Base-by-base conservation (phyloP, 2,113 vertebrate genomes). In the Haemorhous mexicanus region DNA sequence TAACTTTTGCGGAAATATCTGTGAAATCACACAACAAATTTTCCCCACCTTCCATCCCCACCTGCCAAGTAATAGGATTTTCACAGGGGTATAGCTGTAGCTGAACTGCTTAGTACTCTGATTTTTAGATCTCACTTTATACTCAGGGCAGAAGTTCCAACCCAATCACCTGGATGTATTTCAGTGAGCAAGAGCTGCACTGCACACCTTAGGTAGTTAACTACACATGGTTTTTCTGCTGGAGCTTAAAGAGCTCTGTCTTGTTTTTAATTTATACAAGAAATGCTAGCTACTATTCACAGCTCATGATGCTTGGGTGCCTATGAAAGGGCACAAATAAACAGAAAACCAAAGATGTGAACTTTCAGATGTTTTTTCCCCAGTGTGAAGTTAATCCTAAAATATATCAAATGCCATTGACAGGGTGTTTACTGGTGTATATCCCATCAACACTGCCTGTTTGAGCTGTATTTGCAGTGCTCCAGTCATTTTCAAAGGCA, bases 371-470 rank as follows among this genome's bases (percentile, higher is more conserved):
- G 5, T 15, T 61, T 91, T 82, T 82, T 39, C n/a, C 8, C 26
- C 41, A 26, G 18, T 23, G 33, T 41, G 26, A 81, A 70, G 3
- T 44, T 78, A 75, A 39, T n/a, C 41, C 27, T 52, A 67, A 28
- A n/a, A 81, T 35, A 18, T 35, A 58, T 9, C 13, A 32, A 69
- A 55, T 78, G 39, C 2, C 30, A 13, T 11, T 75, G 41, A 24
- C 10, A 46, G 10, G 7, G 3, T 44, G 11, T 47, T 72, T 81
- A 39, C 43, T 5, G 2, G 19, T 49, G 4, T 41, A 32, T 49
- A 44, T 30, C 10, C 15, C 46, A 67, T 20, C 19, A 61, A 28
- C 2, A 17, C 10, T 3, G 4, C 0, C 2, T 16, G 5, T 74
- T 58, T 78, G 22, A 62, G 35, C 28, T 75, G 27, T 17, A 22